Conservation (phyloP, 2,113 vertebrate species). For the Phrynosoma blainvillii region DNA sequence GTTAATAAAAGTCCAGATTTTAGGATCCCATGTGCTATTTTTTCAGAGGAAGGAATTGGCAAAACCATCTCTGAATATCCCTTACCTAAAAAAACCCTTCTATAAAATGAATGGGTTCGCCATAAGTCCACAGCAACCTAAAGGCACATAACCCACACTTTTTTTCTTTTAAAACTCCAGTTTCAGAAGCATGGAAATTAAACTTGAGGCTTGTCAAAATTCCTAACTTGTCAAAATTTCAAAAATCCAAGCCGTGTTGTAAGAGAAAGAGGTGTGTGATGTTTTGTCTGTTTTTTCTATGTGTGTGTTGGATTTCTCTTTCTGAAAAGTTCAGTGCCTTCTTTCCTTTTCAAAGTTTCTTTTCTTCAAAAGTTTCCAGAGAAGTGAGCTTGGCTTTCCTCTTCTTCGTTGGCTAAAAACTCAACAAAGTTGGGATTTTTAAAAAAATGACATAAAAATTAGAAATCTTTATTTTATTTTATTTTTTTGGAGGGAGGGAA, state of each 20-base stretch:
- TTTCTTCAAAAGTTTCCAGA: background rate
- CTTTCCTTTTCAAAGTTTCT: rapidly evolving
- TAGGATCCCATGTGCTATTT: no score
- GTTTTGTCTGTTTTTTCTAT: no score
- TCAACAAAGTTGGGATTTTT: background rate
- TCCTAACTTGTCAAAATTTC: background rate
- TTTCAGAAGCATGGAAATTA: background rate
- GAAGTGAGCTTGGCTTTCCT: background rate
- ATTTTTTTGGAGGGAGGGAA: no score
- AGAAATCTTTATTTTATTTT: no score
- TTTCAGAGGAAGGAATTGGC: no score
- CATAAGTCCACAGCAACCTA: no score
- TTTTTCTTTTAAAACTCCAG: background rate
- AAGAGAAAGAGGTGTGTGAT: background rate
- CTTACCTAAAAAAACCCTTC: no score
- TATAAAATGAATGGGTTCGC: no score
- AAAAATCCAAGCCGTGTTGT: background rate
- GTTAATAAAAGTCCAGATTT: no score
- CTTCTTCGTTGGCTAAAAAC: background rate
- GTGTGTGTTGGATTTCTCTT: background rate
- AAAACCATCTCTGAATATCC: no score
- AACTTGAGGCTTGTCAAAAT: background rate
- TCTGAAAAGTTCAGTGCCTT: background rate
- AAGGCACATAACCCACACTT: no score
- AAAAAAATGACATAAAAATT: no score